Evolutionary conservation across 1,140 invertebrate species (phyloP), one percentile per base, ranked within the genome.

Genomic region (Acromyrmex heyeri): DNA sequence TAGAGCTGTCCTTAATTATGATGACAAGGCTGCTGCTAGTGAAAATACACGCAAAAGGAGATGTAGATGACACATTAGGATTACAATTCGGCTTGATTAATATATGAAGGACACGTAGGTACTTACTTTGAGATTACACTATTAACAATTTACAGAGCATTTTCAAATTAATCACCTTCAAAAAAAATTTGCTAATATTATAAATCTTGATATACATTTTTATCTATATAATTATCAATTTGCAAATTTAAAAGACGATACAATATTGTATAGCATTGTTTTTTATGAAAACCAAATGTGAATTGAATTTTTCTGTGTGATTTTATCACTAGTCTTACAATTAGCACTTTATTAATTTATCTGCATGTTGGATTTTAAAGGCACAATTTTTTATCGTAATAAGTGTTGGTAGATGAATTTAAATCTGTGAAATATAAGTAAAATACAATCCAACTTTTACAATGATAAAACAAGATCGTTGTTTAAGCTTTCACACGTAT

Each of bases 11-110:
- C 55, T 83, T 83, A 83, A 83, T 83, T 75, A 83, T 73, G 69
- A 83, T 83, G 79, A 83, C 79, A 73, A 73, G 69, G 69, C 79
- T 75, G 38, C 38, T 50, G 55, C 79, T 67, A 83, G 69, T 61
- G 69, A 34, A 73, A 83, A 75, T 83, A 67, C 69, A 83, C 57
- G 69, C 69, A 27, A 83, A 73, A 73, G 79, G 69, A 83, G 79
- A 83, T 83, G 69, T 83, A 83, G 79, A 83, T 83, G 79, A 83
- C 69, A 62, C 38, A 69, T 83, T 83, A 73, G 79, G 79, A 75
- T 83, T 83, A 83, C 69, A 73, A 38, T 83, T 83, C 55, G 38
- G 8, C 57, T 73, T 83, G 79, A 83, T 83, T 83, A 83, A 83
- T 83, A 83, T 75, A 83, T 38, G 27, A 75, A 16, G n/a, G 50